Evolutionary conservation across 2,888 invertebrate species (phyloP).

Genomic region (Chouioia cunea): DNA sequence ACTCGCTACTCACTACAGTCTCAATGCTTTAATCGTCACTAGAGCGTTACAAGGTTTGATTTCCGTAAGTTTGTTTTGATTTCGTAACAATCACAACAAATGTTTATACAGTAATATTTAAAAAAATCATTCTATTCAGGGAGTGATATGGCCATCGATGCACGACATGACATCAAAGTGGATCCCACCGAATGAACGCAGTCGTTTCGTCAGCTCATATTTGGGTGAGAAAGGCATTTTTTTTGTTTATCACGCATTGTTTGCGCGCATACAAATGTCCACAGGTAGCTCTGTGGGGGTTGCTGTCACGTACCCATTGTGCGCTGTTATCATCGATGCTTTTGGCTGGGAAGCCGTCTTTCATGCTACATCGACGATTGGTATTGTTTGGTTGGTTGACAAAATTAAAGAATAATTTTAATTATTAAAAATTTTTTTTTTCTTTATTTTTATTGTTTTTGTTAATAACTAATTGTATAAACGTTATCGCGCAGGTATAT

Average conservation of each 20-base stretch:
- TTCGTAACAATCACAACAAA: no score
- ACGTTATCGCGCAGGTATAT: slow-evolving; percentile 57
- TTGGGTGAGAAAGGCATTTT: slow-evolving; percentile 66
- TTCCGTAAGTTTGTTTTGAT: slow-evolving; percentile 32
- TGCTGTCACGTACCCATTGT: slow-evolving; percentile 78
- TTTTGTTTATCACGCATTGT: background rate
- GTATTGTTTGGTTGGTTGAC: slow-evolving; percentile 74
- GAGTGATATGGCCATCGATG: slow-evolving; percentile 82
- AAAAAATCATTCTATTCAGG: no score
- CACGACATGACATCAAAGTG: slow-evolving; percentile 83
- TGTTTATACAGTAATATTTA: no score
- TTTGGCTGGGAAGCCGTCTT: slow-evolving; percentile 82
- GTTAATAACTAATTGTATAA: background rate
- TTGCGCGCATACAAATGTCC: slow-evolving; percentile 6
- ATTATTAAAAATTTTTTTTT: background rate
- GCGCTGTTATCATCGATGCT: slow-evolving; percentile 76
- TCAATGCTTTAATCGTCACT: slow-evolving; percentile 72
- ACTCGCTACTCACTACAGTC: slow-evolving; percentile 73
- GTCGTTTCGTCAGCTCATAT: slow-evolving; percentile 77
- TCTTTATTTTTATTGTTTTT: background rate
- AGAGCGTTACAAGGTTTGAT: slow-evolving; percentile 77
- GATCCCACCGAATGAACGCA: slow-evolving; percentile 85
- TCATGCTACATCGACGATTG: slow-evolving; percentile 75
- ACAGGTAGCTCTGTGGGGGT: slow-evolving; percentile 76
- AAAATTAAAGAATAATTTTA: background rate